Percentiles rank a stretch among this genome's conserved stretches.
Evolutionary conservation across 2,113 vertebrate species (phyloP).

Genomic region (Ailuropoda melanoleuca): DNA sequence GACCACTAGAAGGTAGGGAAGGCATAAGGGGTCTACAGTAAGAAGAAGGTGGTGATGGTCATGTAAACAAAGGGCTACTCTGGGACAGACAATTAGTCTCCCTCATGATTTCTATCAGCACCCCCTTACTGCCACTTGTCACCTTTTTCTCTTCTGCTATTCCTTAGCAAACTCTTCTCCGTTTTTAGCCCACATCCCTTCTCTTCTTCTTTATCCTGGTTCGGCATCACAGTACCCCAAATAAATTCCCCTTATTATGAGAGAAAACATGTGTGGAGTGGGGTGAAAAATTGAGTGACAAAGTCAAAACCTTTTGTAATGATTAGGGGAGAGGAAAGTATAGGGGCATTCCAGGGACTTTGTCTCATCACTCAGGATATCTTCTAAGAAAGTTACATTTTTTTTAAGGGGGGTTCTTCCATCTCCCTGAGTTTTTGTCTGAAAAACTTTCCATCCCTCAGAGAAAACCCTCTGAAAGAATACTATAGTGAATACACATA

Average conservation of each 20-base stretch:
- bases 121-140: fast-evolving
- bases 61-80: background rate
- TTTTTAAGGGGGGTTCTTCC: background rate
- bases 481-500: background rate
- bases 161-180: background rate
- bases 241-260: background rate
- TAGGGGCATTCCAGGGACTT: no score
- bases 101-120: fast-evolving
- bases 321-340: background rate
- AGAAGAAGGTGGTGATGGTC: background rate
- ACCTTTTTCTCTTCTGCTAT: fast-evolving
- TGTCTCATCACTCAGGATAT: background rate
- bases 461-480: background rate
- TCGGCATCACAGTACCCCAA: background rate
- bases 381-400: background rate
- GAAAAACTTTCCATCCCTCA: background rate
- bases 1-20: background rate
- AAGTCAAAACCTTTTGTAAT: background rate
- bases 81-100: no score
- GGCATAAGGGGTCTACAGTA: background rate
- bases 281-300: background rate
- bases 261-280: background rate
- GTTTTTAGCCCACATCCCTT: background rate
- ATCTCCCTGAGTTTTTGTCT: background rate
- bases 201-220: background rate